These are phyloP conservation scores for Helobdella robusta DNA, from an alignment of 2,888 invertebrate species.

Conservation along the genomic window DNA sequence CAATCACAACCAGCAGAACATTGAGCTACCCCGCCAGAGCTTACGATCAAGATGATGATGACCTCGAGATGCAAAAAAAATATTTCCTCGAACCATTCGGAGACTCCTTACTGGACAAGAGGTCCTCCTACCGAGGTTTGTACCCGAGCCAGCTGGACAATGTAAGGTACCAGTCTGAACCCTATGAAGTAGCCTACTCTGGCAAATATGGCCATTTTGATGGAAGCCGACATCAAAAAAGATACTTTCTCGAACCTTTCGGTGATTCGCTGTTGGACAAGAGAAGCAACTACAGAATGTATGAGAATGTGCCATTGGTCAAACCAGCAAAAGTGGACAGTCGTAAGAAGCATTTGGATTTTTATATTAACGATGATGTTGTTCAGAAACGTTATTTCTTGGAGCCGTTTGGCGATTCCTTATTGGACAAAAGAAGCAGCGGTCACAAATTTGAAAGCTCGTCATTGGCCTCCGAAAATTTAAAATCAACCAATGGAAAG, in stretches of 20 bases:
- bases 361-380: too few species aligned
- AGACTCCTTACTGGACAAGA: constrained; percentile 10
- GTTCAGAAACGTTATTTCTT: not conserved
- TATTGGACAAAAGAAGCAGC: constrained; percentile 13
- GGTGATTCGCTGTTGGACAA: constrained; percentile 11
- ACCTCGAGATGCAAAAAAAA: constrained; percentile 16
- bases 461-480: not conserved
- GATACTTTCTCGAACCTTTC: constrained; percentile 8
- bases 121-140: too few species aligned
- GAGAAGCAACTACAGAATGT: too few species aligned
- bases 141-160: too few species aligned
- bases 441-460: constrained; percentile 3
- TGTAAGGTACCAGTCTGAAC: too few species aligned
- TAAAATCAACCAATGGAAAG: too few species aligned
- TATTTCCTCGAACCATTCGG: constrained; percentile 9
- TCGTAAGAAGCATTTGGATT: too few species aligned
- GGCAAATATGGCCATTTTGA: not conserved
- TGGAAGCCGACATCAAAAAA: not conserved
- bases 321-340: constrained; percentile 2
- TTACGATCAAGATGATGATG: too few species aligned
- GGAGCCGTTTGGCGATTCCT: constrained; percentile 11
- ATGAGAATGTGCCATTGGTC: too few species aligned
- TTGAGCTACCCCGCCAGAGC: too few species aligned
- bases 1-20: too few species aligned
- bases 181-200: too few species aligned